Evolutionary conservation across 2,113 vertebrate genomes (phyloP).

Genomic region (Zingel zingel): DNA sequence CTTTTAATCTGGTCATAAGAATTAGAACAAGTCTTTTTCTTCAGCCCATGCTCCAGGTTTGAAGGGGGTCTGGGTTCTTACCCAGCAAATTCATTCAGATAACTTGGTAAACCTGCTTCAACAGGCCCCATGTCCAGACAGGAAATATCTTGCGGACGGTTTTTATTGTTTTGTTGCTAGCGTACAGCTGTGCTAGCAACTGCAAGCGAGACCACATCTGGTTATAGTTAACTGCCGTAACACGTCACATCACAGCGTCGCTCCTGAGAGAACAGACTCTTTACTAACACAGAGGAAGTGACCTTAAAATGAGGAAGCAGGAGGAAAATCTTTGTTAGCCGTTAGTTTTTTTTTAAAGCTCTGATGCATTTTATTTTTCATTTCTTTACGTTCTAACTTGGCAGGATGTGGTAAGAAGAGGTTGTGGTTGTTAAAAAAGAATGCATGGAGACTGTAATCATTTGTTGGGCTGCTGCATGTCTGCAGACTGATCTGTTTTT

Average conservation of each 20-base stretch:
- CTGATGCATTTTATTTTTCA: slow-evolving; percentile 13
- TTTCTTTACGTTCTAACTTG: background rate
- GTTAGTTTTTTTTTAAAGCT: slow-evolving; percentile 39
- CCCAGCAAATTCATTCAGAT: background rate
- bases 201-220: slow-evolving; percentile 71
- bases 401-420: slow-evolving; percentile 57
- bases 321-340: slow-evolving; percentile 23
- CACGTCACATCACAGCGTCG: slow-evolving; percentile 32
- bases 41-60: background rate
- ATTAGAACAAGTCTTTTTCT: background rate
- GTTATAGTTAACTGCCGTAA: slow-evolving; percentile 55
- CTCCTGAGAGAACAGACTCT: slow-evolving; percentile 33
- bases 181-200: slow-evolving; percentile 1
- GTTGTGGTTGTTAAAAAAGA: background rate
- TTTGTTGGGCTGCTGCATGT: slow-evolving; percentile 14
- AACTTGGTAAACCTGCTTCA: slow-evolving; percentile 4
- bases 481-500: slow-evolving; percentile 4
- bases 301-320: slow-evolving; percentile 73
- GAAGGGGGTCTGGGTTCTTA: background rate
- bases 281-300: slow-evolving; percentile 73
- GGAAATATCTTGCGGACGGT: slow-evolving; percentile 10
- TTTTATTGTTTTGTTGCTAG: background rate
- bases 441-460: background rate
- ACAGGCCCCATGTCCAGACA: background rate
- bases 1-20: background rate